phyloP scores from a whole-genome alignment of 2,888 invertebrate species.

The Acleris sparsana region DNA sequence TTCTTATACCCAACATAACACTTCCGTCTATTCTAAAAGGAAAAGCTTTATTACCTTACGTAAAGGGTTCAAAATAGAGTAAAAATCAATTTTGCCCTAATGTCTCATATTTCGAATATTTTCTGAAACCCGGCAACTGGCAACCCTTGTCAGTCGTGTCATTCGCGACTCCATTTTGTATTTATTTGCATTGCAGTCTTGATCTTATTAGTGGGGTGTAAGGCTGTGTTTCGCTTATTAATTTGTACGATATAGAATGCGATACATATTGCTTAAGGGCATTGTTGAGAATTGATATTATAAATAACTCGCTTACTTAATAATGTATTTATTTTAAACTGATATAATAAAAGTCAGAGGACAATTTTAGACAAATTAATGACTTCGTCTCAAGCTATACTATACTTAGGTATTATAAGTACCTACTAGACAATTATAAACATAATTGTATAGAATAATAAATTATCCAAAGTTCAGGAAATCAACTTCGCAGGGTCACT shows the following conservation, averaged over 20 bases:
- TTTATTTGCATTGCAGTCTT: constrained; percentile 26
- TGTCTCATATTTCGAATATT: constrained; percentile 17
- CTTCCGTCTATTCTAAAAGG: background rate
- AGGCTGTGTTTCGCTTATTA: background rate
- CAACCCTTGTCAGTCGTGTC: constrained; percentile 47
- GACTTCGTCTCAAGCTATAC: too few species aligned
- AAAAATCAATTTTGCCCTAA: background rate
- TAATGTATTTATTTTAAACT: too few species aligned
- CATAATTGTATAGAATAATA: too few species aligned
- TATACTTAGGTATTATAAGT: too few species aligned
- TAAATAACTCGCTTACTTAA: too few species aligned
- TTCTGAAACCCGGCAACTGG: constrained; percentile 57
- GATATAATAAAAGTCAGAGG: too few species aligned
- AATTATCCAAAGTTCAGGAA: too few species aligned
- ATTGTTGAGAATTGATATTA: background rate
- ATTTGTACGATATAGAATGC: background rate
- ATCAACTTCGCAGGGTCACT: too few species aligned
- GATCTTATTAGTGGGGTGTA: constrained; percentile 9
- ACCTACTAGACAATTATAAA: too few species aligned
- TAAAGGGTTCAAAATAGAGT: constrained; percentile 10
- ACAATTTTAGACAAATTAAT: too few species aligned
- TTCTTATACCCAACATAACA: background rate
- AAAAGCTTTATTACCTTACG: constrained; percentile 5
- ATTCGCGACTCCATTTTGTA: constrained; percentile 46
- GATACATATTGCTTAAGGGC: background rate